Evolutionary conservation across 2,888 invertebrate genomes (phyloP).

Genomic region (Melanostoma scalare): DNA sequence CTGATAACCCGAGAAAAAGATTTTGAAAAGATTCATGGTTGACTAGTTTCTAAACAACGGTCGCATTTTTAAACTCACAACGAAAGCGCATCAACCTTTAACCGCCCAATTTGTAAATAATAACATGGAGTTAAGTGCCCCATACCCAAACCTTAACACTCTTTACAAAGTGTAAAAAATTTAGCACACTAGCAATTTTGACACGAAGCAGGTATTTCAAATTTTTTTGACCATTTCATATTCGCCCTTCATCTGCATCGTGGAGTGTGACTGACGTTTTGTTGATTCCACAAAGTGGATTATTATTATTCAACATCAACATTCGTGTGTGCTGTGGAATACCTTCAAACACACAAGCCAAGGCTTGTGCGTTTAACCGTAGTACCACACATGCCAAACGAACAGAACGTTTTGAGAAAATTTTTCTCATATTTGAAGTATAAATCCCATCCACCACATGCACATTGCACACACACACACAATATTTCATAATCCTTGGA

Average conservation of each 20-base stretch:
- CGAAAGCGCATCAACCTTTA: no score
- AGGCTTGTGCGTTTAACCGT: not conserved
- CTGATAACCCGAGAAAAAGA: no score
- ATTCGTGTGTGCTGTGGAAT: constrained; percentile 16
- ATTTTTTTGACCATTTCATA: constrained; percentile 45
- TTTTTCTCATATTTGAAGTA: constrained; percentile 37
- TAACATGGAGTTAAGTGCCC: no score
- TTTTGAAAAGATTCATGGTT: no score
- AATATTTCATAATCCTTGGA: constrained; percentile 63
- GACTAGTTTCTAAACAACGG: no score
- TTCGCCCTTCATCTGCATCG: constrained; percentile 57
- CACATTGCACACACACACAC: constrained; percentile 33
- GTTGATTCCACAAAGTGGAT: constrained; percentile 53
- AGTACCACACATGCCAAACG: constrained; percentile 38
- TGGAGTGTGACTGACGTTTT: constrained; percentile 57
- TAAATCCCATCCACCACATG: constrained; percentile 13
- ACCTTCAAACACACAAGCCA: constrained; percentile 10
- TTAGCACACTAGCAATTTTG: not conserved
- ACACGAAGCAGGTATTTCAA: constrained; percentile 23
- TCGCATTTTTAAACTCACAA: no score
- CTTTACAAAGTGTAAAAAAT: no score
- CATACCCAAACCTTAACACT: no score
- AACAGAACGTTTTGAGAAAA: constrained; percentile 32
- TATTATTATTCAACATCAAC: constrained; percentile 49
- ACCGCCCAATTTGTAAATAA: no score